These are phyloP conservation scores for Clupea harengus DNA, from an alignment of 2,113 vertebrate genomes.

Conservation along the genomic window DNA sequence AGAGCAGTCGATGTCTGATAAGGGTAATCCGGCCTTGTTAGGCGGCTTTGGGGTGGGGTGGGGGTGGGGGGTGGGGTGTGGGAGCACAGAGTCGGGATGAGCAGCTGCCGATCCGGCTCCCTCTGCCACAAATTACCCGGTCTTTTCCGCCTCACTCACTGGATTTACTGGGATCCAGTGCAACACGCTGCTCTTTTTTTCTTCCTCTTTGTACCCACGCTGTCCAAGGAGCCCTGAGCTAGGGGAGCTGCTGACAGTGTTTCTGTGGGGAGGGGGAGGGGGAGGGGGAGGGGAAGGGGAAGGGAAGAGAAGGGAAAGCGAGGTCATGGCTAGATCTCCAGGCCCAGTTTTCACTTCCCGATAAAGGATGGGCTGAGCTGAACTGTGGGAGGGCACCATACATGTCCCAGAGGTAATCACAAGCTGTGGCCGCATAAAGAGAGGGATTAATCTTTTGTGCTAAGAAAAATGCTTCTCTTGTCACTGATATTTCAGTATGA, in stretches of 20 bases:
- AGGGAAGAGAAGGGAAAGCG: not conserved
- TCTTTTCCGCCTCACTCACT: not conserved
- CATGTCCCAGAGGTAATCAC: constrained; percentile 8
- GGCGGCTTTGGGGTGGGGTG: constrained; percentile 53
- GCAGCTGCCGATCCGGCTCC: not conserved
- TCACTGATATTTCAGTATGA: constrained; percentile 2
- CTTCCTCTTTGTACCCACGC: not conserved
- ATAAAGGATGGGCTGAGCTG: not conserved
- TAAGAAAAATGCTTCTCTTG: not conserved
- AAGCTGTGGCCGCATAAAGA: not conserved
- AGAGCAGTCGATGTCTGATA: constrained; percentile 68
- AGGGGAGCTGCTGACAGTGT: not conserved
- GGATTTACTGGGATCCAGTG: constrained; percentile 4
- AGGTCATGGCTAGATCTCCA: not conserved
- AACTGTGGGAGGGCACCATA: not conserved
- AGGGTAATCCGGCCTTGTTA: constrained; percentile 64
- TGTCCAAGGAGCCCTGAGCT: not conserved
- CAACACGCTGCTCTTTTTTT: not conserved
- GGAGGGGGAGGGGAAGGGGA: not conserved
- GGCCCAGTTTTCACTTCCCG: not conserved
- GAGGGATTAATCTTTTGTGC: constrained; percentile 4
- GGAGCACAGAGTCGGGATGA: constrained; percentile 59
- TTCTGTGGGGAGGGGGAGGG: not conserved
- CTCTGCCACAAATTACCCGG: not conserved
- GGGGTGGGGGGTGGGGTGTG: constrained; percentile 31